These are phyloP conservation scores for Axinella damicornis DNA, from an alignment of 37 sponge, comb jelly and placozoan genomes.

Conservation along the genomic window DNA sequence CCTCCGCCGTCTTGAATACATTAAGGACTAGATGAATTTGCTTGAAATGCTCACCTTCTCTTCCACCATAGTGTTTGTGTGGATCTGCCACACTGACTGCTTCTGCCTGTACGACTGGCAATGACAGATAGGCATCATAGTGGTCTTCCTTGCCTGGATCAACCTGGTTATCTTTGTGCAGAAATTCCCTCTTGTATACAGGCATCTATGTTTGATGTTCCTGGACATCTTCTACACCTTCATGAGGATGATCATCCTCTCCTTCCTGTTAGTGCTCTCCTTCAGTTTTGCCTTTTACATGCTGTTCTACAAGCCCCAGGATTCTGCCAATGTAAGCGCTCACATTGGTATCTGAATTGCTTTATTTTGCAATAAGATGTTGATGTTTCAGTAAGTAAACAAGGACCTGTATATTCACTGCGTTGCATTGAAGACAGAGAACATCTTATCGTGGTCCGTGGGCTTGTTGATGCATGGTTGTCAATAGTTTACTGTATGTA, in stretches of 20 bases:
- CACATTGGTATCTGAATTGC: no score
- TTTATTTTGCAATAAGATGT: no score
- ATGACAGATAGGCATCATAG: slow-evolving; percentile 83
- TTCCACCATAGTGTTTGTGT: background rate
- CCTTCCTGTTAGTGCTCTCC: slow-evolving; percentile 70
- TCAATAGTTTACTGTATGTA: no score
- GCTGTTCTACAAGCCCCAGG: slow-evolving; percentile 53
- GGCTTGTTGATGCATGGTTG: no score
- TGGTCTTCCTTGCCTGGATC: slow-evolving; percentile 83
- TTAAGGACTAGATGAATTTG: background rate
- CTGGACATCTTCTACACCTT: slow-evolving; percentile 80
- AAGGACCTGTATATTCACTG: no score
- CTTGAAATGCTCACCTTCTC: background rate
- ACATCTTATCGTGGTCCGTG: no score
- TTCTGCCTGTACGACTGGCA: slow-evolving; percentile 37
- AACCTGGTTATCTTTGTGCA: slow-evolving; percentile 71
- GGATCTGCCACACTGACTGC: background rate
- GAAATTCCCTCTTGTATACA: slow-evolving; percentile 64
- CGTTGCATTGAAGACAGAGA: no score
- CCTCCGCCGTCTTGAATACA: no score
- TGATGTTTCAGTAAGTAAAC: no score
- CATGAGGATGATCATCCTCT: slow-evolving; percentile 72
- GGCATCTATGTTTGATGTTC: slow-evolving; percentile 93
- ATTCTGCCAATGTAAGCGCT: no score
- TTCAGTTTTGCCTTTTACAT: slow-evolving; percentile 88